Evolutionary conservation across 2,113 vertebrate genomes (phyloP), one percentile per base, ranked within the genome.

Genomic region (Cinclus mexicanus): DNA sequence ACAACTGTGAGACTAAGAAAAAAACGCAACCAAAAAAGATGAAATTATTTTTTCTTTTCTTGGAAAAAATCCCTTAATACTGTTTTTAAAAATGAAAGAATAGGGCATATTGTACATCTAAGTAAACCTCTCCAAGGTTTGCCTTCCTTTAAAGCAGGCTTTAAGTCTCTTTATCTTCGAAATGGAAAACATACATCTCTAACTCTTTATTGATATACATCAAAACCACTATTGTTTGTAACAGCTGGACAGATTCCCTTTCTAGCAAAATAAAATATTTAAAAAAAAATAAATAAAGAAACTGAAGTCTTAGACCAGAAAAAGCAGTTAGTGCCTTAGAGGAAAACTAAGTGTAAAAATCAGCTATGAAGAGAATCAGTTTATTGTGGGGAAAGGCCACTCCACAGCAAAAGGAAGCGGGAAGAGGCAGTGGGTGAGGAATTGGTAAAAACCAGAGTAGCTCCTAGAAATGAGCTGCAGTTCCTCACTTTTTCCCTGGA

Each of bases 61-160:
- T 82, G 82, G 60, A 64, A 70, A 70, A 67, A 71, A 57, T 65
- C 77, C 85, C 89, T 90, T 90, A 89, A 92, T 87, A 83, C 70
- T 69, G 26, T 61, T 94, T 77, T 83, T 59, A 91, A 91, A 92
- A 80, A 83, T n/a, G 37, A 91, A 97, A 95, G 63, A 80, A 80
- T 61, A 78, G n/a, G 57, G 67, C 20, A 89, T 35, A 91, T 29
- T 47, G 72, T 88, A 95, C 90, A 94, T 68, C 61, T 91, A 60
- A 81, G 68, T 53, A 91, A 95, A 87, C 83, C 85, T 91, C 97
- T 95, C 91, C 53, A 76, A 93, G 82, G 74, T 92, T 70, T 92
- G 63, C 49, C 57, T 74, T 64, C 55, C 70, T 95, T 95, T 79
- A 77, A 89, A 61, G 74, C 17, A 92, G 49, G 69, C 17, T 90